Conservation (phyloP, 2,797 vertebrate species). For the Pogonophryne albipinna region DNA sequence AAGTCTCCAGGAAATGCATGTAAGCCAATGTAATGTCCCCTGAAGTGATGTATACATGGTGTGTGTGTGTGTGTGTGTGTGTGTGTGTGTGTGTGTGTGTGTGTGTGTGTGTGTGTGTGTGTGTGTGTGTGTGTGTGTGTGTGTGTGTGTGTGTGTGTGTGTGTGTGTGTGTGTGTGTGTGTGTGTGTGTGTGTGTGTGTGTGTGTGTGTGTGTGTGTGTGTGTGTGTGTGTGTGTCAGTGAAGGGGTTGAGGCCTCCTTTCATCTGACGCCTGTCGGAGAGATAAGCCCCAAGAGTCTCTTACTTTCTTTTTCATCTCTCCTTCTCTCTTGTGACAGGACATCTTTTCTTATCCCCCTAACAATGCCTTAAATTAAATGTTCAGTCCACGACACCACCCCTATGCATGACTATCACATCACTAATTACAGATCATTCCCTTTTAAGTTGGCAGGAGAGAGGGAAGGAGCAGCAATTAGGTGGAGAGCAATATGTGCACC, state of each 20-base stretch:
- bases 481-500: background rate
- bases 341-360: constrained; percentile 23
- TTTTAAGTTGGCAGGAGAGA: constrained; percentile 25
- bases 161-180: too few relatives aligned
- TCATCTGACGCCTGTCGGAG: constrained; percentile 38
- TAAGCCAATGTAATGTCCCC: too few relatives aligned
- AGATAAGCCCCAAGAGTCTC: constrained; percentile 23
- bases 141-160: too few relatives aligned
- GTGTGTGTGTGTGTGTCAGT: background rate
- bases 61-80: too few relatives aligned
- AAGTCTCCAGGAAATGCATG: too few relatives aligned
- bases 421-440: constrained; percentile 53
- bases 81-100: too few relatives aligned
- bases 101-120: too few relatives aligned
- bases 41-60: too few relatives aligned
- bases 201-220: constrained; percentile 14
- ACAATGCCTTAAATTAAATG: constrained; percentile 27
- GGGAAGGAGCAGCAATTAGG: background rate
- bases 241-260: constrained; percentile 30
- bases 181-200: background rate
- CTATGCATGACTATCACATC: constrained; percentile 26
- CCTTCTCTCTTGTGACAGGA: background rate
- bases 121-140: background rate
- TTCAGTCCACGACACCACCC: background rate
- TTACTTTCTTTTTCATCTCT: background rate